Percentiles rank a stretch among this genome's conserved stretches.
These are phyloP conservation scores for Catocala sponsa DNA, from an alignment of 2,888 invertebrate species.

Conservation along the genomic window DNA sequence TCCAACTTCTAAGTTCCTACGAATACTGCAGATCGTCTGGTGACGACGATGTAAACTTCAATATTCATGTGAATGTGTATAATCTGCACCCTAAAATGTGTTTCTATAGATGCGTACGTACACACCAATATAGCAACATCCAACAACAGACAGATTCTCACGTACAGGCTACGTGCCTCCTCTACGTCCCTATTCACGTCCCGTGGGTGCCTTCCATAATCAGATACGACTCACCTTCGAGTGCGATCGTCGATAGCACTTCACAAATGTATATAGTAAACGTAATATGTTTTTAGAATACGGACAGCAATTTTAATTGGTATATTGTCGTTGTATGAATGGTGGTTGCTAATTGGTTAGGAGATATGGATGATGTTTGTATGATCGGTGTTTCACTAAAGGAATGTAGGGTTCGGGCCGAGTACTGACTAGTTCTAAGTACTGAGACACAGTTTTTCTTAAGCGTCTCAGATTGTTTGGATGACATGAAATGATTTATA, in stretches of 20 bases:
- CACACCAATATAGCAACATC: conserved; percentile 14
- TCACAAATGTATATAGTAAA: conserved; percentile 43
- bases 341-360: conserved; percentile 9
- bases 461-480: no score
- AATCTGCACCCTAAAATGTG: no score
- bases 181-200: conserved; percentile 20
- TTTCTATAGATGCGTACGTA: conserved; percentile 10
- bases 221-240: conserved; percentile 44
- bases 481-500: no score
- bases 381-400: not conserved
- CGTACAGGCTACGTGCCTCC: conserved; percentile 40
- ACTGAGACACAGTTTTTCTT: not conserved
- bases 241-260: conserved; percentile 42
- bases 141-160: conserved; percentile 16
- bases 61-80: no score
- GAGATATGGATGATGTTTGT: not conserved
- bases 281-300: conserved; percentile 36
- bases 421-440: no score
- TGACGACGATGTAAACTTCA: no score
- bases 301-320: conserved; percentile 48
- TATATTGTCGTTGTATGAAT: conserved; percentile 35
- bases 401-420: no score
- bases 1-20: no score
- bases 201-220: conserved; percentile 23
- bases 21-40: no score